phyloP scores from a whole-genome alignment of 2,888 invertebrate genomes.

The Pseudeuparius sepicola region DNA sequence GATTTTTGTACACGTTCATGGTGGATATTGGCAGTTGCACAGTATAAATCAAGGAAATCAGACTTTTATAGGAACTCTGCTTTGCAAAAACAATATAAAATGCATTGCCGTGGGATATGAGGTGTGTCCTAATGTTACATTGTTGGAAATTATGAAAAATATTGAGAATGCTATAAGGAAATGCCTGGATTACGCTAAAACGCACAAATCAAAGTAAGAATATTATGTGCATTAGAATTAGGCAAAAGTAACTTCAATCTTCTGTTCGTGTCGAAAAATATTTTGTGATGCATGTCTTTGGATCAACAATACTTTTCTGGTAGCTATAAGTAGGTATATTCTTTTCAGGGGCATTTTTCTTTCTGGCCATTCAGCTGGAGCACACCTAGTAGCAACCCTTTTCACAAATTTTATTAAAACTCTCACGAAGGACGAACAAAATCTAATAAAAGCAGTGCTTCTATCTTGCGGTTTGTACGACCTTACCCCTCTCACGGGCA shows the following conservation, averaged over 20 bases:
- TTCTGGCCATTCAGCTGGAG: slow-evolving; percentile 81
- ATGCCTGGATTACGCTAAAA: slow-evolving; percentile 54
- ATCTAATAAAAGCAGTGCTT: slow-evolving; percentile 51
- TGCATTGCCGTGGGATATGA: slow-evolving; percentile 68
- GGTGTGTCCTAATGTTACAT: slow-evolving; percentile 58
- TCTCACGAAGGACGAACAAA: slow-evolving; percentile 24
- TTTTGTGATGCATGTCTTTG: too few relatives aligned
- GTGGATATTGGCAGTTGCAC: slow-evolving; percentile 75
- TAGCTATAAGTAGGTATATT: not conserved
- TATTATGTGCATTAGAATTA: too few relatives aligned
- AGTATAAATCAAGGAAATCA: slow-evolving; percentile 22
- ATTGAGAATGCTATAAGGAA: slow-evolving; percentile 51
- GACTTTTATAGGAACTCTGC: slow-evolving; percentile 24
- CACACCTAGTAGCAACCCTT: slow-evolving; percentile 61
- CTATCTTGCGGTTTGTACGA: slow-evolving; percentile 73
- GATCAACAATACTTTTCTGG: too few relatives aligned
- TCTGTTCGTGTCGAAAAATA: too few relatives aligned
- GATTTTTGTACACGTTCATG: slow-evolving; percentile 73
- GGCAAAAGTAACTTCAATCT: not conserved
- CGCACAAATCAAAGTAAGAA: slow-evolving; percentile 50
- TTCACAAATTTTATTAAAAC: slow-evolving; percentile 40
- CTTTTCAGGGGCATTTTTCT: slow-evolving; percentile 56
- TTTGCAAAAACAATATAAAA: slow-evolving; percentile 55
- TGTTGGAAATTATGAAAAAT: slow-evolving; percentile 54
- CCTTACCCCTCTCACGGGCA: slow-evolving; percentile 55